phyloP scores from a whole-genome alignment of 1,140 invertebrate species.

The Drosophila tropicalis region DNA sequence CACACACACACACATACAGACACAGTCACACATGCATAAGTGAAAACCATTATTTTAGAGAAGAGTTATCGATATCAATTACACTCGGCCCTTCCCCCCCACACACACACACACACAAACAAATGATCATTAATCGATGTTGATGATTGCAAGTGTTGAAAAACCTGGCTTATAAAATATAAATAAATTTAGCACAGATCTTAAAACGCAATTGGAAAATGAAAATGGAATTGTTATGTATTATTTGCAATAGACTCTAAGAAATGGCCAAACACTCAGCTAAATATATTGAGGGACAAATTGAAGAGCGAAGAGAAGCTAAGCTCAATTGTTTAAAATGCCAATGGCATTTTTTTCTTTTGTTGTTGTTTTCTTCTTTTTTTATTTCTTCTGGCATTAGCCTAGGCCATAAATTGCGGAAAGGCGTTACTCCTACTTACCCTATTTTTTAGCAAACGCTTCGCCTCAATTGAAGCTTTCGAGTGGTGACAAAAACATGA shows the following conservation, averaged over 20 bases:
- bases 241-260: background rate
- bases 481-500: slow-evolving; percentile 9
- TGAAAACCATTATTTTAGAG: too few species aligned
- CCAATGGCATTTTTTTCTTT: background rate
- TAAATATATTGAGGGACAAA: background rate
- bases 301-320: background rate
- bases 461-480: background rate
- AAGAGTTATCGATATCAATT: too few species aligned
- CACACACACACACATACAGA: too few species aligned
- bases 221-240: slow-evolving; percentile 1
- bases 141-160: too few species aligned
- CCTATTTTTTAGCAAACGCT: background rate
- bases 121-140: too few species aligned
- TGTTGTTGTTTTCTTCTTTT: background rate
- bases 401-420: slow-evolving; percentile 1
- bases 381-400: background rate
- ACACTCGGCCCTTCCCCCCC: too few species aligned
- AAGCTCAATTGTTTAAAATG: slow-evolving; percentile 1
- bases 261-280: background rate
- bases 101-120: too few species aligned
- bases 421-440: background rate
- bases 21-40: too few species aligned
- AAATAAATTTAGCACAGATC: too few species aligned
- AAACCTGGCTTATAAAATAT: too few species aligned
- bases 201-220: background rate